A percentile compares a stretch with the other conserved stretches of the same genome.
Evolutionary conservation across 2,797 vertebrate genomes (phyloP).

Genomic region (Dicrostonyx torquatus): DNA sequence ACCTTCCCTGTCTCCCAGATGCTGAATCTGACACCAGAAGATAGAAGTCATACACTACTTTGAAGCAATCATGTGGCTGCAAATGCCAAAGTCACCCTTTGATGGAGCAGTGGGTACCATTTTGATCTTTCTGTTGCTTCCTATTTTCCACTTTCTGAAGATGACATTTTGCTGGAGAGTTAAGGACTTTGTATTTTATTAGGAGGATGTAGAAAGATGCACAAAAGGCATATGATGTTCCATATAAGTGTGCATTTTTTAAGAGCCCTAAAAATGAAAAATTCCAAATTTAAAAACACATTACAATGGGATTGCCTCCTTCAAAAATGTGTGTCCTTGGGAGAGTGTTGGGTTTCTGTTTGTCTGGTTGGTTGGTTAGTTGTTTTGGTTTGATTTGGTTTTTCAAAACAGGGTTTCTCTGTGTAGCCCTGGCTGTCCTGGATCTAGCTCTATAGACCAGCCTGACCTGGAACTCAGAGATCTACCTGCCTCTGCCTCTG

Average conservation of each 20-base stretch:
- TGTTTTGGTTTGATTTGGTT: background rate
- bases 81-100: background rate
- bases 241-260: background rate
- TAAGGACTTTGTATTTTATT: conserved; percentile 23
- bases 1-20: background rate
- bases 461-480: background rate
- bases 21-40: background rate
- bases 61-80: background rate
- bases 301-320: background rate
- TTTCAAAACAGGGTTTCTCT: background rate
- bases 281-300: conserved; percentile 39
- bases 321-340: background rate
- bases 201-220: background rate
- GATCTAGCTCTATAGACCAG: background rate
- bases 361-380: background rate
- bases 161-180: conserved; percentile 32
- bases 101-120: background rate
- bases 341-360: background rate
- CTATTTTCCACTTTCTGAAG: background rate
- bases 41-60: background rate
- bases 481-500: background rate
- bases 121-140: background rate
- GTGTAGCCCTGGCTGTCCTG: background rate
- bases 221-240: background rate
- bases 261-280: conserved; percentile 48